Base-by-base conservation (phyloP, 2,888 invertebrate species). In the Oligia strigilis region DNA sequence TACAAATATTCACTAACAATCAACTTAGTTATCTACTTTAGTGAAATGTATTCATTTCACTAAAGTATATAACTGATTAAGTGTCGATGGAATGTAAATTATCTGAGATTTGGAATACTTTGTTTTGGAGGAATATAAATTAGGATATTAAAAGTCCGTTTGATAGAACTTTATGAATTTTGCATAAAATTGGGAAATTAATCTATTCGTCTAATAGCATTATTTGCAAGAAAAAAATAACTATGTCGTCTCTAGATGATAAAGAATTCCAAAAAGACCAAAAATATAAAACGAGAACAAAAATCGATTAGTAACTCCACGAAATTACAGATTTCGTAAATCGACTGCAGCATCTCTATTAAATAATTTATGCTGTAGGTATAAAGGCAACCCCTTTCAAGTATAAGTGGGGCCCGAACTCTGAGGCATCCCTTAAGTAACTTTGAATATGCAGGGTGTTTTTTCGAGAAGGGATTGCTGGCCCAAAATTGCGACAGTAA, bases 351-450 rank as follows among this genome's bases (percentile, higher is more conserved):
- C 86, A 75, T 73, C 0, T 11, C 58, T 65, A 58, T 76, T 72
- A 78, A 86, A 86, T 86, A 85, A 83, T 86, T 85, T 86, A 86
- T 86, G 86, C 75, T 55, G 83, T 77, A 77, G 74, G 83, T 81
- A 83, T 81, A 62, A 81, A 86, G 85, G 85, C 77, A 72, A 83
- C 76, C 86, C 86, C 83, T 86, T 85, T 86, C 75, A 78, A 77
- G 81, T 78, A 77, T 83, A 85, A 83, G 78, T 75, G 76, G 52
- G 49, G 65, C 23, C 58, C 66, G 19, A 75, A 80, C 83, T 77
- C 76, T 40, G 73, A 17, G 46, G 67, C 77, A 64, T 83, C 81
- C 85, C 76, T 82, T 60, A 78, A 81, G 67, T 78, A 77, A 76
- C 78, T 78, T 72, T 65, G 82, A 78, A 74, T 82, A 65, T 83